These are phyloP conservation scores for Taenioides sp. DNA, from an alignment of 2,797 vertebrate species.

Conservation along the genomic window DNA sequence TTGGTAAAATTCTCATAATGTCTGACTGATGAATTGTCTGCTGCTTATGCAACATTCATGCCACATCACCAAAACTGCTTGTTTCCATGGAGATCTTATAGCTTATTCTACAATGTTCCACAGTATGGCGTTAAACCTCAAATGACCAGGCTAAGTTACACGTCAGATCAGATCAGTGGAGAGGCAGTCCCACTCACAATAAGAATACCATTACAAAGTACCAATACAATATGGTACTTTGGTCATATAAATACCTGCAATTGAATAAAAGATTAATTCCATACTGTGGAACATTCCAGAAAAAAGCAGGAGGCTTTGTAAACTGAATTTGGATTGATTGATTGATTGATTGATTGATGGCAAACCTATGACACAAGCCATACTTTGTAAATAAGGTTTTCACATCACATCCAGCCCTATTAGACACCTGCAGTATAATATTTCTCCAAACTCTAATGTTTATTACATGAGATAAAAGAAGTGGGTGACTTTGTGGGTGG, in stretches of 20 bases:
- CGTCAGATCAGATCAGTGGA: not conserved
- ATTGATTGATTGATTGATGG: not conserved
- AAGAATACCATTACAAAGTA: not conserved
- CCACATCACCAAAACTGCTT: not conserved
- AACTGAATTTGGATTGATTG: not conserved
- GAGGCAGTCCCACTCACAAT: not conserved
- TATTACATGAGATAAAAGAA: conserved; percentile 52
- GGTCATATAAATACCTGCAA: not conserved
- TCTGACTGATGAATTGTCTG: too few relatives aligned
- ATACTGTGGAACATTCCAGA: not conserved
- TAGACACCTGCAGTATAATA: conserved; percentile 44
- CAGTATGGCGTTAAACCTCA: not conserved
- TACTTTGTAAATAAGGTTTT: not conserved
- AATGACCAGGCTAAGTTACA: not conserved
- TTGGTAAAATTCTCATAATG: too few relatives aligned
- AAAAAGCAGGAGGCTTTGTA: not conserved
- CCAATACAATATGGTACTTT: too few relatives aligned
- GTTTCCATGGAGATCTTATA: not conserved
- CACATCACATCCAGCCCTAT: not conserved
- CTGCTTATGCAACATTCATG: not conserved
- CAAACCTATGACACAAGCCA: not conserved
- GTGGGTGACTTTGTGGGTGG: conserved; percentile 73
- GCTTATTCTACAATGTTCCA: not conserved
- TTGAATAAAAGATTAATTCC: not conserved
- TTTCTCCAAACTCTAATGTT: conserved; percentile 53